Evolutionary conservation across 2,113 vertebrate genomes (phyloP).

Genomic region (Pluvialis apricaria): DNA sequence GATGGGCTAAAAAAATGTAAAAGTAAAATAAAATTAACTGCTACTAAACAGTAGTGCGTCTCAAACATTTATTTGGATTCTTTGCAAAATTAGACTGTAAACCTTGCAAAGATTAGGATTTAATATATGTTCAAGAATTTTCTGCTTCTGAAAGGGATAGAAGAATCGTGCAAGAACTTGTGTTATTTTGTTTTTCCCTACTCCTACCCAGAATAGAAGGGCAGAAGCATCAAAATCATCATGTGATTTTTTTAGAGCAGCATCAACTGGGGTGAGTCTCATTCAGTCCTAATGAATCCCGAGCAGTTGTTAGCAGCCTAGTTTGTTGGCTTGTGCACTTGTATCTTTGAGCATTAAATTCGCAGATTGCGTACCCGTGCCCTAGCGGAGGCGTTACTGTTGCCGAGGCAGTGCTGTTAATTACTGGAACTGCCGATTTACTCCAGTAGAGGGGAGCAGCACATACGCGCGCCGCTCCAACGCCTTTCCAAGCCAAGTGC

Average conservation of each 20-base stretch:
- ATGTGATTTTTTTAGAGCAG: background rate
- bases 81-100: background rate
- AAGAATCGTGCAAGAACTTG: background rate
- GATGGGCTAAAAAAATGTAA: background rate
- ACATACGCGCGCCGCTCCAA: background rate
- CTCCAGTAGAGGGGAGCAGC: background rate
- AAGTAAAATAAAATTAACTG: background rate
- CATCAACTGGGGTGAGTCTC: background rate
- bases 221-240: background rate
- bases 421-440: background rate
- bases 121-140: background rate
- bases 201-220: background rate
- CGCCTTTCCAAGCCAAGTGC: background rate
- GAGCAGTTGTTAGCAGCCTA: background rate
- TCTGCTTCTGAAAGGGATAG: background rate
- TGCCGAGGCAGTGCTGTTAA: background rate
- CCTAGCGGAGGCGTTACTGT: background rate
- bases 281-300: background rate
- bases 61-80: background rate
- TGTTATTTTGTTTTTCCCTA: background rate
- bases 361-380: background rate
- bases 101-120: background rate
- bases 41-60: background rate
- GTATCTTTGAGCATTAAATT: background rate
- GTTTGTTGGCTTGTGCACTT: background rate